Conservation (phyloP, 2,113 vertebrate species). For the Chamaetylas fuelleborni region DNA sequence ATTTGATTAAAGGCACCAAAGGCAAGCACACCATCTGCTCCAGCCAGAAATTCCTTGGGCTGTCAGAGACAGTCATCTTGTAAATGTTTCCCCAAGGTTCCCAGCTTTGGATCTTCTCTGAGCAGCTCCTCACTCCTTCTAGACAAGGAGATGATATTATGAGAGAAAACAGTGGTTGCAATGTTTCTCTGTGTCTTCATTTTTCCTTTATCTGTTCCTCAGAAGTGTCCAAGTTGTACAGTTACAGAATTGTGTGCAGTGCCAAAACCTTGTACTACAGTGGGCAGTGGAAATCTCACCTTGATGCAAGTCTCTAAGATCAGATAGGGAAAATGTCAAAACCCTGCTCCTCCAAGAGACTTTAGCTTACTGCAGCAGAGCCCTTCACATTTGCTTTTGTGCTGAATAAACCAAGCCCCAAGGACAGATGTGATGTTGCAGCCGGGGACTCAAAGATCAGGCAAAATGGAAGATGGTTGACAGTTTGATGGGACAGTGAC, state of each 20-base stretch:
- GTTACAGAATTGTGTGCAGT: neutral
- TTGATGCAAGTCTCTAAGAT: neutral
- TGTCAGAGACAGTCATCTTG: neutral
- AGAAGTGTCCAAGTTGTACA: neutral
- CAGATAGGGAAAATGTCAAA: neutral
- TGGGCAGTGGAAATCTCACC: neutral
- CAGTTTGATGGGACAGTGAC: neutral
- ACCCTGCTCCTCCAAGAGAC: neutral
- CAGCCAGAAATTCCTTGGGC: neutral
- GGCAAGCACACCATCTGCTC: neutral
- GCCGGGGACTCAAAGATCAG: neutral
- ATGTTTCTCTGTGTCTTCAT: neutral
- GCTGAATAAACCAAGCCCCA: neutral
- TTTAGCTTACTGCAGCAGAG: neutral
- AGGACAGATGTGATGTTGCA: neutral
- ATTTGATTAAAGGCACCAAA: neutral
- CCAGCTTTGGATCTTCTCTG: neutral
- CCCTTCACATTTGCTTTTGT: neutral
- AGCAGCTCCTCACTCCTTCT: neutral
- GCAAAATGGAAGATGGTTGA: neutral
- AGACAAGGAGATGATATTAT: neutral
- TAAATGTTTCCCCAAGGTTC: neutral
- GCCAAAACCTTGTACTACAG: neutral
- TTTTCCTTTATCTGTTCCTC: neutral
- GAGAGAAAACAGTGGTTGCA: accelerated